phyloP scores from a whole-genome alignment of 2,113 vertebrate genomes.

The Geothlypis trichas region DNA sequence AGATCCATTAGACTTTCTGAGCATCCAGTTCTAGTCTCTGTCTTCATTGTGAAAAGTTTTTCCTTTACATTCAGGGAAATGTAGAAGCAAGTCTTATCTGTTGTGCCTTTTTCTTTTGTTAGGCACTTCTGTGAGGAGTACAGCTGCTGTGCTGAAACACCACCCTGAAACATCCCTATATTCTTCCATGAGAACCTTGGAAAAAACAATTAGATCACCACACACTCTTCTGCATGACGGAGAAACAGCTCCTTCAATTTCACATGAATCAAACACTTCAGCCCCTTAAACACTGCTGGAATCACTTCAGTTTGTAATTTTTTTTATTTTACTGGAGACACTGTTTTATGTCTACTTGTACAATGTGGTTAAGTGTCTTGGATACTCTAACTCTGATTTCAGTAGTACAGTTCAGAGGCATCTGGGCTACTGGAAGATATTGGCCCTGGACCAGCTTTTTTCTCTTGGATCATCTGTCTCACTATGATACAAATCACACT shows the following conservation, averaged over 20 bases:
- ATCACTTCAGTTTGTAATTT: not conserved
- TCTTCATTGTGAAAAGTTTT: not conserved
- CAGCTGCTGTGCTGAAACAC: not conserved
- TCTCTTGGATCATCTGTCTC: not conserved
- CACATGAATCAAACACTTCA: not conserved
- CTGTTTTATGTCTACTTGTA: not conserved
- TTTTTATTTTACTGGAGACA: not conserved
- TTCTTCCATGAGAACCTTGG: not conserved
- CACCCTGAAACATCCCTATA: fast-evolving
- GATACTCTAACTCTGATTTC: not conserved
- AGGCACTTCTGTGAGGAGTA: not conserved
- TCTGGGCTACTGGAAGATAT: not conserved
- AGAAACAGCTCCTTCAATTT: not conserved
- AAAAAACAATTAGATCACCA: not conserved
- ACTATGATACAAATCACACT: not conserved
- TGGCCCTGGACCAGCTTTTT: not conserved
- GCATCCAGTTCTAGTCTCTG: not conserved
- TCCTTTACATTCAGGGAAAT: not conserved
- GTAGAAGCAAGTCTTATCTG: not conserved
- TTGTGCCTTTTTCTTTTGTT: not conserved
- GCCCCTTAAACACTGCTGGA: not conserved
- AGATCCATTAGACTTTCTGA: not conserved
- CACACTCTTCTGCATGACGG: not conserved
- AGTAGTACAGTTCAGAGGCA: not conserved
- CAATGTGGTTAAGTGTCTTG: not conserved